These are phyloP conservation scores for Heliocidaris erythrogramma DNA, from an alignment of 35 echinoderm and acorn worm species.

Conservation along the genomic window DNA sequence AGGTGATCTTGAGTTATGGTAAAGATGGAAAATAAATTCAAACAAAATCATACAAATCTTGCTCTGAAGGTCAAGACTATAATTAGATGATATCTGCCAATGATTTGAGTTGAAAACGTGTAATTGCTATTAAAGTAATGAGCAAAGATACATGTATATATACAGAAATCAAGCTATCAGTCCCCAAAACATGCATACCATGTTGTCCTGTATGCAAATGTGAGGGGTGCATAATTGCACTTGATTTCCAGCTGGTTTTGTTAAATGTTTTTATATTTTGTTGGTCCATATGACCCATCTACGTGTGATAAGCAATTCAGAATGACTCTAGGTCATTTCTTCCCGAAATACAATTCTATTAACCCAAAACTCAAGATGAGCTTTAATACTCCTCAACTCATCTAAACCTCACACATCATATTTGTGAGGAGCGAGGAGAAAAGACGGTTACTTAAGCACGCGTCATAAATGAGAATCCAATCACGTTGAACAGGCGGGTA, in stretches of 20 bases:
- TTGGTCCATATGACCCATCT: too few relatives aligned
- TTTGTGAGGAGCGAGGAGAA: background rate
- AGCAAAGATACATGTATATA: too few relatives aligned
- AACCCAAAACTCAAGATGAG: background rate
- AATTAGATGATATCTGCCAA: too few relatives aligned
- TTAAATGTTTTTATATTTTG: too few relatives aligned
- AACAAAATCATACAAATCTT: background rate
- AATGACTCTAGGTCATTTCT: background rate
- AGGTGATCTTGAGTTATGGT: background rate
- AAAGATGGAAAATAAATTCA: background rate
- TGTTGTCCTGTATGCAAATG: background rate
- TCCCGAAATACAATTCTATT: background rate
- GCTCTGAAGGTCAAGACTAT: too few relatives aligned
- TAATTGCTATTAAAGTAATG: too few relatives aligned
- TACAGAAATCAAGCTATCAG: background rate
- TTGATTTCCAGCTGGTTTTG: background rate
- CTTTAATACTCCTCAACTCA: background rate
- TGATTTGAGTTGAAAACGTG: too few relatives aligned
- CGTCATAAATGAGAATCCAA: conserved; percentile 20
- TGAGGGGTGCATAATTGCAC: background rate
- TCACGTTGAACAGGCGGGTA: background rate
- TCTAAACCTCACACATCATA: background rate
- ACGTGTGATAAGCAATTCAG: background rate
- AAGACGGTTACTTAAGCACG: background rate
- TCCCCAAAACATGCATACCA: background rate